A percentile compares a stretch with the other conserved stretches of the same genome.
These are phyloP conservation scores for Shargacucullia verbasci DNA, from an alignment of 2,888 invertebrate species.

Conservation along the genomic window DNA sequence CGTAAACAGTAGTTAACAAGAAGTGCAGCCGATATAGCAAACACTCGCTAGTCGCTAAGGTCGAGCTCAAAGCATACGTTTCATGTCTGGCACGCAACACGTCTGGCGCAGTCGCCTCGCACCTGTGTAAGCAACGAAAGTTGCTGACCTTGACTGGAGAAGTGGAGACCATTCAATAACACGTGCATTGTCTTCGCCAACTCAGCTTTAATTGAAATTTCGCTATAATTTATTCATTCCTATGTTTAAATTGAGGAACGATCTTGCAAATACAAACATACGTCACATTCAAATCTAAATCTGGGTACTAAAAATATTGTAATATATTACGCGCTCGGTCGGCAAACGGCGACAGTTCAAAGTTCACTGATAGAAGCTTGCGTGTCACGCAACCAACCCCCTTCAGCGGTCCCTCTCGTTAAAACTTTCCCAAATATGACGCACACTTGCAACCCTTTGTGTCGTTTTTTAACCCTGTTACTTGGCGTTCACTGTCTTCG, in stretches of 20 bases:
- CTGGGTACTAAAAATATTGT: slow-evolving; percentile 47
- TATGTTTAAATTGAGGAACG: background rate
- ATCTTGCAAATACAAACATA: background rate
- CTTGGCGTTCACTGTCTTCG: slow-evolving; percentile 69
- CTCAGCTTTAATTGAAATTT: slow-evolving; percentile 19
- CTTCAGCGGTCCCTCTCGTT: slow-evolving; percentile 77
- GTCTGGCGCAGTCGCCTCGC: slow-evolving; percentile 56
- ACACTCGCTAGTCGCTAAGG: slow-evolving; percentile 26
- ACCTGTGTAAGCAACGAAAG: slow-evolving; percentile 69
- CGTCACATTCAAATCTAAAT: too few relatives aligned
- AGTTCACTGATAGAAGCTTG: slow-evolving; percentile 77
- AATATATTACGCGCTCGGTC: slow-evolving; percentile 55
- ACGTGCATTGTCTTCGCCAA: slow-evolving; percentile 40
- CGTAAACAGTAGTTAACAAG: slow-evolving; percentile 4
- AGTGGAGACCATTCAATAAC: slow-evolving; percentile 39
- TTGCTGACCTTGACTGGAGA: slow-evolving; percentile 65
- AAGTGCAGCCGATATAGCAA: slow-evolving; percentile 31
- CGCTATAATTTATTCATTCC: slow-evolving; percentile 17
- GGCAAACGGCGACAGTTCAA: slow-evolving; percentile 74
- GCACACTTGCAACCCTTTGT: slow-evolving; percentile 81
- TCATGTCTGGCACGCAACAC: slow-evolving; percentile 43
- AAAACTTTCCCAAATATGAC: slow-evolving; percentile 84
- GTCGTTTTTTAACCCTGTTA: slow-evolving; percentile 75
- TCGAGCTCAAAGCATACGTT: slow-evolving; percentile 41
- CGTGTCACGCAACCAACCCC: slow-evolving; percentile 74